Evolutionary conservation across 2,888 invertebrate species (phyloP).

Genomic region (Eugnorisma glareosa): DNA sequence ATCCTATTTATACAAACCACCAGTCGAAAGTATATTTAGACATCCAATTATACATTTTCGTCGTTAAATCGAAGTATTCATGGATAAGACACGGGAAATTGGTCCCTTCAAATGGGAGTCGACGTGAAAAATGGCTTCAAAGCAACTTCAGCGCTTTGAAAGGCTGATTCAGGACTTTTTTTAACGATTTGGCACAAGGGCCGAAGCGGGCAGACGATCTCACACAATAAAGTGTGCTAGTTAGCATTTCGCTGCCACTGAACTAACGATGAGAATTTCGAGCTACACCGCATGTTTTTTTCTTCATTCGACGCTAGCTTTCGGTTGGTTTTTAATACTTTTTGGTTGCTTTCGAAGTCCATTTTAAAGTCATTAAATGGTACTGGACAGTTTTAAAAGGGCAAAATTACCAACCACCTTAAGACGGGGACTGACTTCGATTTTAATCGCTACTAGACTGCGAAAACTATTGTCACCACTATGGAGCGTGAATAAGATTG

Average conservation of each 20-base stretch:
- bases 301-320: constrained; percentile 10
- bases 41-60: constrained; percentile 30
- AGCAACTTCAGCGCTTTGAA: constrained; percentile 56
- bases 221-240: constrained; percentile 59
- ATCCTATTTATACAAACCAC: neutral
- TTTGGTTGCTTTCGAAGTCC: neutral
- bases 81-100: constrained; percentile 57
- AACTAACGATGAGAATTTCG: constrained; percentile 43
- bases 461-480: no score
- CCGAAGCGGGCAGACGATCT: constrained; percentile 46
- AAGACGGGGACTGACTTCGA: no score
- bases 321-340: neutral
- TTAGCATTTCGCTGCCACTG: constrained; percentile 53
- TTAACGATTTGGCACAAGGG: constrained; percentile 61
- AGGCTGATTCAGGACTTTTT: constrained; percentile 62
- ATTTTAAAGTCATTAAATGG: constrained; percentile 10
- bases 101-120: constrained; percentile 57
- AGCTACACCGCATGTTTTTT: constrained; percentile 16
- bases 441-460: no score
- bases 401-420: neutral
- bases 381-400: neutral
- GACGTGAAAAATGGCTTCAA: constrained; percentile 64
- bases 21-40: neutral
- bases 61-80: constrained; percentile 24
- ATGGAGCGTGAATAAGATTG: no score